Evolutionary conservation across 2,888 invertebrate genomes (phyloP), one percentile per base, ranked within the genome.

Genomic region (Synanthedon tipuliformis): DNA sequence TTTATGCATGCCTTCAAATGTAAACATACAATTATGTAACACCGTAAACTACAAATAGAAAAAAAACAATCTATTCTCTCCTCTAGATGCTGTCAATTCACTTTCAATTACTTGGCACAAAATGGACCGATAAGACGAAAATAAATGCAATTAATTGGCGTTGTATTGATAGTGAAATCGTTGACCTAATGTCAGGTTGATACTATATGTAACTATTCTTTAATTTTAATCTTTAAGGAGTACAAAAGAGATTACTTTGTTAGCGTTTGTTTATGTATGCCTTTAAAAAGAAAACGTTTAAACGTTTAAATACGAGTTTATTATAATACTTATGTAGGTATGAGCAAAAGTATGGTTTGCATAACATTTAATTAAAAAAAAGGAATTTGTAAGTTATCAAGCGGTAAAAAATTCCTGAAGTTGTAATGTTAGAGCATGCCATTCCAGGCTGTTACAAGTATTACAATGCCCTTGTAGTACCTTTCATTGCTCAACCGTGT

Each of bases 401-500:
- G 34, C 34, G 8, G 8, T 34, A 34, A 3, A 34, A 8, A 7
- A 8, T 34, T 23, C 8, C 34, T 34, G 34, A 10, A n/a, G 45
- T 45, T 13, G 48, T 50, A 52, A 53, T 50, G 41, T 56, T 60
- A 56, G 52, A 53, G 56, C 68, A 71, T 69, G 69, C 66, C 61
- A 59, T 56, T 60, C 56, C 54, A 56, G 54, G 56, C 53, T 23
- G 23, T 23, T 23, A 23, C 57, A 11, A 45, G 7, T 13, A 45
- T 45, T 45, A 13, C 50, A 55, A 54, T 49, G 40, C 51, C 52
- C 55, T 54, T 60, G 52, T 51, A 57, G 60, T 81, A 82, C 81
- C 81, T 81, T 81, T 81, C 78, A 79, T 81, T 64, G 62, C 73
- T 71, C 62, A 63, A 61, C 71, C 72, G 74, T 69, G 68, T 61